Conservation (phyloP, 2,888 invertebrate genomes). For the Unio pictorum region DNA sequence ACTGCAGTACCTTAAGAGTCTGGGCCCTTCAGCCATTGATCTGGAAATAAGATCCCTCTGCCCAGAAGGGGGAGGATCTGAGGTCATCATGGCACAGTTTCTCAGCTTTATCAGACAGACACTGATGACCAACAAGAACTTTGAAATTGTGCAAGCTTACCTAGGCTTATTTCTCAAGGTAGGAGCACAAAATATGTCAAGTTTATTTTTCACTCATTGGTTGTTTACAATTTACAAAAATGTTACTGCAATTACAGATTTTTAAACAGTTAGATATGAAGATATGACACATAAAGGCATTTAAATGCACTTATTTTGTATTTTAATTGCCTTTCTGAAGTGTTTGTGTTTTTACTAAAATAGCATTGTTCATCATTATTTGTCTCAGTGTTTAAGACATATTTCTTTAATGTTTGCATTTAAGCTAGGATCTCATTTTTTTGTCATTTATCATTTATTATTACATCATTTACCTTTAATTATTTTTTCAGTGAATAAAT, state of each 20-base stretch:
- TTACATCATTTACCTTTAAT: too few relatives aligned
- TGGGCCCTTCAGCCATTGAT: conserved; percentile 89
- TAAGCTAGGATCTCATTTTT: too few relatives aligned
- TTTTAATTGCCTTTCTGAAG: too few relatives aligned
- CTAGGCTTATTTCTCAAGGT: conserved; percentile 89
- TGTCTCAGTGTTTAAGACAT: too few relatives aligned
- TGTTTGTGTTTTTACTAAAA: too few relatives aligned
- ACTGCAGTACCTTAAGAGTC: conserved; percentile 78
- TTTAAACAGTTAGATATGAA: too few relatives aligned
- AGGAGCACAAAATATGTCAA: neutral
- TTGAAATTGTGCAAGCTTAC: conserved; percentile 92
- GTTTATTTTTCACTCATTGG: neutral
- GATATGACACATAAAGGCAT: too few relatives aligned
- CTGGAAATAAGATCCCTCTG: conserved; percentile 87
- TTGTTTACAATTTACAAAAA: neutral
- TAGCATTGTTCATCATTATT: too few relatives aligned
- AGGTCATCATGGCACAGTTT: conserved; percentile 83
- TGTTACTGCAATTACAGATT: neutral
- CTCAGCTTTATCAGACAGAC: conserved; percentile 81
- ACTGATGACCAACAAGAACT: conserved; percentile 84
- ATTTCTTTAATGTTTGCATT: too few relatives aligned
- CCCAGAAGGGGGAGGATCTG: conserved; percentile 82
- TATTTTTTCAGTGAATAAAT: too few relatives aligned
- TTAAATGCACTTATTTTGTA: too few relatives aligned
- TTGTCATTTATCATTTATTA: too few relatives aligned